Evolutionary conservation across 1,140 invertebrate species (phyloP).

Genomic region (Cyclargus thomasi): DNA sequence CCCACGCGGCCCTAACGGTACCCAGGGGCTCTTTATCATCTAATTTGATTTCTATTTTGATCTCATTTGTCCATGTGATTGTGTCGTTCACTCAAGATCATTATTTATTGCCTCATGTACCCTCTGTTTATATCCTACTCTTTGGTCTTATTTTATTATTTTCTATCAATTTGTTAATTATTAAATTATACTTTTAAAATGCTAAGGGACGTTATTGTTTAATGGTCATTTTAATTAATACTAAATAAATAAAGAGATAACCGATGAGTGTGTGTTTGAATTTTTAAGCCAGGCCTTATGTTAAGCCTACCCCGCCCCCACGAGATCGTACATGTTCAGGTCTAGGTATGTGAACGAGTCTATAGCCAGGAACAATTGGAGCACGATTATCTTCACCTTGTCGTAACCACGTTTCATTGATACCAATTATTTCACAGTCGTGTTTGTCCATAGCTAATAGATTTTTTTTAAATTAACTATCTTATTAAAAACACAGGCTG

Average conservation of each 20-base stretch:
- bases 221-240: no score
- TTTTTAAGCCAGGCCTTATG: not conserved
- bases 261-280: not conserved
- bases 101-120: not conserved
- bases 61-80: constrained; percentile 35
- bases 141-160: not conserved
- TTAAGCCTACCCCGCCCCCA: not conserved
- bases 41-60: constrained; percentile 59
- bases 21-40: constrained; percentile 33
- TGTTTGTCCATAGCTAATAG: not conserved
- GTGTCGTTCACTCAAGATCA: not conserved
- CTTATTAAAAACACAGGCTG: no score
- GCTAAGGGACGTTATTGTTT: no score
- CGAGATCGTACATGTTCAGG: not conserved
- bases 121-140: not conserved
- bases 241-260: no score
- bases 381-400: not conserved
- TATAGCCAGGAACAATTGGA: not conserved
- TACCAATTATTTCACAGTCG: not conserved
- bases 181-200: no score
- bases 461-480: no score
- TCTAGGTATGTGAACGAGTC: not conserved
- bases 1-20: constrained; percentile 30
- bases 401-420: not conserved
- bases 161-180: not conserved